Conservation (phyloP, 2,113 vertebrate genomes). For the Heloderma charlesbogerti region DNA sequence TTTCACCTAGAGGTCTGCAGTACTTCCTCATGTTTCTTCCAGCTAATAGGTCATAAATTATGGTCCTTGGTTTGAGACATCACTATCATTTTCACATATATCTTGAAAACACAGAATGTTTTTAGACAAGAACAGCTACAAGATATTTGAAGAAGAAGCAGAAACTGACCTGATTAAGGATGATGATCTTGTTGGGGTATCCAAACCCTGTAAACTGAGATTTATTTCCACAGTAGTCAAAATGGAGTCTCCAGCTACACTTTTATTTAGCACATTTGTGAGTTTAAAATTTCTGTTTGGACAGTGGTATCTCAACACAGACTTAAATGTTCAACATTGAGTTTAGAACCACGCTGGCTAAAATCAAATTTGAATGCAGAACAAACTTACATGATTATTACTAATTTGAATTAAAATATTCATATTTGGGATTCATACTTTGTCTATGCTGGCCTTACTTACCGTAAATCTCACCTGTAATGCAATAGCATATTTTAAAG, state of each 20-base stretch:
- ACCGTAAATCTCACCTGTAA: neutral
- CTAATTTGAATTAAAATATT: slow-evolving; percentile 14
- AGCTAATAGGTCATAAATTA: slow-evolving; percentile 10
- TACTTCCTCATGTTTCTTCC: slow-evolving; percentile 20
- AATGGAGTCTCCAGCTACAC: neutral
- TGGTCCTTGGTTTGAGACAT: neutral
- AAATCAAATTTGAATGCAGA: neutral
- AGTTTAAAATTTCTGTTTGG: neutral
- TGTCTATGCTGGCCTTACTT: neutral
- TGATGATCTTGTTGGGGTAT: neutral
- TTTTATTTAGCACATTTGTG: neutral
- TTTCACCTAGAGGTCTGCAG: neutral
- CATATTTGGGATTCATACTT: neutral
- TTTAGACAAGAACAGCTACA: slow-evolving; percentile 10
- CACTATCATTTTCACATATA: slow-evolving; percentile 1
- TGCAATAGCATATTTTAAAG: neutral
- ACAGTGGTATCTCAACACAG: neutral
- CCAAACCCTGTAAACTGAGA: neutral
- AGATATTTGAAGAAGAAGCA: slow-evolving; percentile 14
- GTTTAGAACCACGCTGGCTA: too few species aligned
- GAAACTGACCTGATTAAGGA: neutral
- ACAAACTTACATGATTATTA: neutral
- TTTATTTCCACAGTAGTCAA: neutral
- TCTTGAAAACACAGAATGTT: slow-evolving; percentile 19
- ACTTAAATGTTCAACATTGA: neutral